A percentile compares a stretch with the other conserved stretches of the same genome.
These are phyloP conservation scores for Euleptes europaea DNA, from an alignment of 2,113 vertebrate genomes.

Conservation along the genomic window DNA sequence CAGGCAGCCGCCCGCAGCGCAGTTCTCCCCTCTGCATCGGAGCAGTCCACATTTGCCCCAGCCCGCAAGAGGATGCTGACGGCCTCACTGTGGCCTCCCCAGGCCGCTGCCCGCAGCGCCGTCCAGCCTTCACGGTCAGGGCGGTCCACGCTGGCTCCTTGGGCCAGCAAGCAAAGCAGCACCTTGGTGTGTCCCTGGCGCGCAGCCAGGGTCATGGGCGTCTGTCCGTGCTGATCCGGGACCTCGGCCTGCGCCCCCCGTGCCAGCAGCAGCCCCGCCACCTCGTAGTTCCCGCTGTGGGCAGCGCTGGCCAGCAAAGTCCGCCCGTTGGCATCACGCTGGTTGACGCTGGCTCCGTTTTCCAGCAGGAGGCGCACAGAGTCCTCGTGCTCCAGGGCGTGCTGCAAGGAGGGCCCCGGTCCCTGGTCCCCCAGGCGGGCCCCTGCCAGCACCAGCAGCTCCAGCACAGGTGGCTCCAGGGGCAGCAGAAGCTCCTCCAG, in stretches of 20 bases:
- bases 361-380: constrained; percentile 76
- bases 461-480: constrained; percentile 72
- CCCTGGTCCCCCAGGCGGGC: constrained; percentile 76
- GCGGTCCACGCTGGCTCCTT: constrained; percentile 76
- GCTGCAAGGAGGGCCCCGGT: constrained; percentile 77
- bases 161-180: constrained; percentile 73
- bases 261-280: constrained; percentile 64
- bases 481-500: constrained; percentile 75
- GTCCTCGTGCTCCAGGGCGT: constrained; percentile 73
- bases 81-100: constrained; percentile 74
- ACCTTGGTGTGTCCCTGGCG: constrained; percentile 72
- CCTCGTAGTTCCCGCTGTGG: constrained; percentile 72
- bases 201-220: constrained; percentile 67
- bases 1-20: constrained; percentile 81
- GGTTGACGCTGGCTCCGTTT: constrained; percentile 75
- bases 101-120: constrained; percentile 79
- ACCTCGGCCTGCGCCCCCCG: not conserved
- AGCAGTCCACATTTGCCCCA: constrained; percentile 77
- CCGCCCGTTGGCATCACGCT: constrained; percentile 76
- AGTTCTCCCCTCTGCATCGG: constrained; percentile 77
- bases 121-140: constrained; percentile 79
- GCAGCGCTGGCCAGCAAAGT: constrained; percentile 75
- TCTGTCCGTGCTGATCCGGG: constrained; percentile 32
- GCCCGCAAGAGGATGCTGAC: constrained; percentile 73
- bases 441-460: constrained; percentile 75